These are phyloP conservation scores for Drusus annulatus DNA, from an alignment of 1,140 invertebrate genomes.

Conservation along the genomic window DNA sequence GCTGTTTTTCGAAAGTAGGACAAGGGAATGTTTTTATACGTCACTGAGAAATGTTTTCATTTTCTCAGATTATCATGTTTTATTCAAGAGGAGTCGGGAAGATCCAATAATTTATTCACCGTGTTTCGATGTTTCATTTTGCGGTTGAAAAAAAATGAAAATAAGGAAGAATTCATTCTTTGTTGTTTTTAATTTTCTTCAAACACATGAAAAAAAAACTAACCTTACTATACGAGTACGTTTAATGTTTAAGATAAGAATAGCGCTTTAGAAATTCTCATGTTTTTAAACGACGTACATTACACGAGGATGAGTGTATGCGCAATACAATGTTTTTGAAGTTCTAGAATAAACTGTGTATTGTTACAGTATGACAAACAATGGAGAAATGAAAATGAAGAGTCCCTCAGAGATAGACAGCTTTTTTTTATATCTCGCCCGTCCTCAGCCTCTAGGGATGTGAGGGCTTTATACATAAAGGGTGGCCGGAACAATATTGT, in stretches of 20 bases:
- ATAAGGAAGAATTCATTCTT: background rate
- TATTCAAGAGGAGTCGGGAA: conserved; percentile 24
- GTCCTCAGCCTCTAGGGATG: conserved; percentile 3
- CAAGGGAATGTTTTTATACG: conserved; percentile 51
- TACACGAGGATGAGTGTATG: no score
- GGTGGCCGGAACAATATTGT: conserved; percentile 30
- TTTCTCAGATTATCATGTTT: conserved; percentile 55
- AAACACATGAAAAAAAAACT: no score
- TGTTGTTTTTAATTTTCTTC: no score
- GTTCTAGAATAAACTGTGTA: conserved; percentile 1
- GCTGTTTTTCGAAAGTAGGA: conserved; percentile 38
- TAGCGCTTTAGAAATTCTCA: no score
- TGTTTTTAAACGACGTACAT: no score
- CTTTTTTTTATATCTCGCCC: conserved; percentile 1
- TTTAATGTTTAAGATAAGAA: no score
- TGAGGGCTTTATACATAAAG: conserved; percentile 35
- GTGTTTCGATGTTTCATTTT: conserved; percentile 13
- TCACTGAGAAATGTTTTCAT: conserved; percentile 54
- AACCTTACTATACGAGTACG: no score
- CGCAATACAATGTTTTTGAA: background rate
- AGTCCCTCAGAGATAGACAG: conserved; percentile 19
- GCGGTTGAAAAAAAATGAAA: background rate
- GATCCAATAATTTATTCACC: conserved; percentile 54
- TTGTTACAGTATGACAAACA: background rate
- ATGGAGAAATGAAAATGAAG: no score